Percentiles rank a stretch among this genome's conserved stretches.
These are phyloP conservation scores for Mylabris sibirica DNA, from an alignment of 2,888 invertebrate species.

Conservation along the genomic window DNA sequence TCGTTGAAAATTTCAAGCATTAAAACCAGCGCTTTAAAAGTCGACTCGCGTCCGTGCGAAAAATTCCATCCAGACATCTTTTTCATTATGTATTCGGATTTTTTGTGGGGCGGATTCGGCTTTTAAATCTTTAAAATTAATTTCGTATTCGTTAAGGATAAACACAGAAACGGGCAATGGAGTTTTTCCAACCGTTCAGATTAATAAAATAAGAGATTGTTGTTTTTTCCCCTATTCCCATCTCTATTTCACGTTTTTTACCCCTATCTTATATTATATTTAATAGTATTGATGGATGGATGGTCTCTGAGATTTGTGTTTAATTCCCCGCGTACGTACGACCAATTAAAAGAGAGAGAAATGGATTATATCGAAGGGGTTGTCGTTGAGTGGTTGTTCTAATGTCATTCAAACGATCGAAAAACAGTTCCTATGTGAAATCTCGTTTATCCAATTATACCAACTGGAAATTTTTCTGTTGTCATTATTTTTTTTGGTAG, in stretches of 20 bases:
- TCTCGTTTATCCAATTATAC: neutral
- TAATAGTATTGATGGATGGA: neutral
- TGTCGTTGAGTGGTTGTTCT: neutral
- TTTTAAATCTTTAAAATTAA: conserved; percentile 44
- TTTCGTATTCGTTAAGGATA: conserved; percentile 40
- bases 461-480: neutral
- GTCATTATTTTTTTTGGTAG: neutral
- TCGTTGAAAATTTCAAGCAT: conserved; percentile 27
- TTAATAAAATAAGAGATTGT: conserved; percentile 23
- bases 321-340: neutral
- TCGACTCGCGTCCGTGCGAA: conserved; percentile 19
- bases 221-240: neutral
- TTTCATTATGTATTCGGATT: conserved; percentile 37
- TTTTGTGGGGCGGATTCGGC: conserved; percentile 33
- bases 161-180: conserved; percentile 21
- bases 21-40: conserved; percentile 27
- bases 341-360: neutral
- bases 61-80: conserved; percentile 37
- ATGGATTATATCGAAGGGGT: neutral
- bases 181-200: conserved; percentile 25
- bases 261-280: neutral
- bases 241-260: neutral
- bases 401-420: neutral
- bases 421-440: neutral
- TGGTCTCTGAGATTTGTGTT: neutral